Conservation (phyloP, 2,797 vertebrate species). For the Nannoperca australis region DNA sequence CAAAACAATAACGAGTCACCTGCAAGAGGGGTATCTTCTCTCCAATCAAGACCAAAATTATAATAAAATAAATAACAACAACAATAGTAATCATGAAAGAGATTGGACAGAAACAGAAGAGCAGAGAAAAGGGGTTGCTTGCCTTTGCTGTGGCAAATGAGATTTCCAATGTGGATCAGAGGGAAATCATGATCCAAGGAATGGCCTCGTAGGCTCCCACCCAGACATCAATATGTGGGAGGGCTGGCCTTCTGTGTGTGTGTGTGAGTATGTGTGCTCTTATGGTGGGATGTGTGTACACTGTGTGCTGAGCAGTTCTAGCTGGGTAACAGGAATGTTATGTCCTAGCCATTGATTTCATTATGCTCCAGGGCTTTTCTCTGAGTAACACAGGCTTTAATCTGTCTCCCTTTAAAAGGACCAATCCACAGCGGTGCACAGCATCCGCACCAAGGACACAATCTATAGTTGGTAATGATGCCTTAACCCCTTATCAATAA, state of each 20-base stretch:
- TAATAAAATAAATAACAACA: not conserved
- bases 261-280: constrained; percentile 22
- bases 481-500: constrained; percentile 66
- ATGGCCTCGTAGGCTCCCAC: constrained; percentile 63
- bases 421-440: constrained; percentile 57
- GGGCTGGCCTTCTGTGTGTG: constrained; percentile 39
- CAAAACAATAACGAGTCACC: not conserved
- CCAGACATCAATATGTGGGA: constrained; percentile 74
- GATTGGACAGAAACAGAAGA: constrained; percentile 26
- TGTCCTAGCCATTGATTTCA: constrained; percentile 81
- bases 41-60: constrained; percentile 19
- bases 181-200: constrained; percentile 72
- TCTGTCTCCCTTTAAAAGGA: constrained; percentile 74
- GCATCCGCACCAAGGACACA: constrained; percentile 56
- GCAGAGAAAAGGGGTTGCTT: constrained; percentile 5
- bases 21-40: not conserved
- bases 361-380: constrained; percentile 75
- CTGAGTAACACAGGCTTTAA: constrained; percentile 70
- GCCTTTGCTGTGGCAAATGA: constrained; percentile 65
- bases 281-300: constrained; percentile 58
- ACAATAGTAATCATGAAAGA: constrained; percentile 4
- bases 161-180: constrained; percentile 66
- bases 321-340: constrained; percentile 73
- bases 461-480: constrained; percentile 70
- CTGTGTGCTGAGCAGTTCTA: constrained; percentile 62